These are phyloP conservation scores for Todiramphus saurophagus DNA, from an alignment of 2,113 vertebrate genomes.

Conservation along the genomic window DNA sequence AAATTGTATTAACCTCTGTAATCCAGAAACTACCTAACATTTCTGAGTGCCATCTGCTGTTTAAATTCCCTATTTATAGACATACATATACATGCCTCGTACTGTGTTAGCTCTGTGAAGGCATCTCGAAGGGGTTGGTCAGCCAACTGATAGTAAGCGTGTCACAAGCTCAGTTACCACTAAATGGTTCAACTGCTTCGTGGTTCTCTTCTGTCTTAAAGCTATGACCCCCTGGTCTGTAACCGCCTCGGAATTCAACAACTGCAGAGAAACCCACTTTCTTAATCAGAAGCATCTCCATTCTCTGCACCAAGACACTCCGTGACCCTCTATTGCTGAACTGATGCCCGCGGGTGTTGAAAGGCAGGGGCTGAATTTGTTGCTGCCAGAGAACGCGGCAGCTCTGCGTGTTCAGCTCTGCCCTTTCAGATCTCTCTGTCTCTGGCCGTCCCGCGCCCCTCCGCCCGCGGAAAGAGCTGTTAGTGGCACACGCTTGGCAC, in stretches of 20 bases:
- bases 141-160: background rate
- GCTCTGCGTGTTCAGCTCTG: rapidly evolving
- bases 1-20: background rate
- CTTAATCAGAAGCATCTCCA: rapidly evolving
- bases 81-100: background rate
- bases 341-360: too few relatives aligned
- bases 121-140: background rate
- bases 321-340: rapidly evolving
- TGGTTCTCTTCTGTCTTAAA: background rate
- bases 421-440: background rate
- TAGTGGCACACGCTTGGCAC: background rate
- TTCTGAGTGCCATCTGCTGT: slow-evolving; percentile 42
- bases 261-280: background rate
- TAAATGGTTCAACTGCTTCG: background rate
- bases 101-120: background rate
- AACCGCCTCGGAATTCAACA: background rate
- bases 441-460: background rate
- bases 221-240: too few relatives aligned
- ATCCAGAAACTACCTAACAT: background rate
- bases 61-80: background rate
- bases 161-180: background rate
- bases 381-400: rapidly evolving
- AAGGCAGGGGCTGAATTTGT: background rate
- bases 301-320: background rate
- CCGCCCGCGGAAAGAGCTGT: background rate